Evolutionary conservation across 2,797 vertebrate species (phyloP), one percentile per base, ranked within the genome.

Genomic region (Sebastes steindachneri): DNA sequence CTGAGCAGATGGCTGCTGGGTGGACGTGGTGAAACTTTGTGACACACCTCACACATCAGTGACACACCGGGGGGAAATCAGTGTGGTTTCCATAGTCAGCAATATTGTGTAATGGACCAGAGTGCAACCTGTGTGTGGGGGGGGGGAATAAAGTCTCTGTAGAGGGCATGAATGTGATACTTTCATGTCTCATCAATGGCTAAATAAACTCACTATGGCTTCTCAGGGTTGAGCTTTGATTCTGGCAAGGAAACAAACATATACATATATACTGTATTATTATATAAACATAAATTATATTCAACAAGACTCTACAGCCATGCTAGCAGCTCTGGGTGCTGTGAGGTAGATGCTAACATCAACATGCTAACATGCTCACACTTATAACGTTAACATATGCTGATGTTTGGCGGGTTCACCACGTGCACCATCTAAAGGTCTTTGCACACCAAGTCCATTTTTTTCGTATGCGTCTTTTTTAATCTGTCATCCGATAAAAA

Each of bases 1-100:
- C 11, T 25, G 57, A 73, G 51, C 79, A 87, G 79, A 63, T 82
- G 78, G 59, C 58, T 45, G 14, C 23, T 23, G 14, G 4, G 31
- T 29, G 71, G 33, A 79, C 72, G 51, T 3, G 28, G 21, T 55
- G 71, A 75, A 78, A 81, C 70, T 72, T 12, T 68, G 53, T 12
- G 35, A 35, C 35, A 35, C 35, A 35, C 35, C 11, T 37, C 11
- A 12, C 35, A 37, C 11, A 26, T 69, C 74, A 28, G 54, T 29
- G 14, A 53, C 7, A 58, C 35, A 68, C 25, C 3, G 2, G 35
- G 41, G 59, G 66, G 12, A 59, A 70, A 65, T 26, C 31, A 29
- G 1, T 55, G 62, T 54, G 31, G 62, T 60, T 60, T 66, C 10
- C 62, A 41, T 10, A 23, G 31, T 62, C 64, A 31, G 31, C 70